phyloP scores from a whole-genome alignment of 2,888 invertebrate genomes.

The Alitta virens region DNA sequence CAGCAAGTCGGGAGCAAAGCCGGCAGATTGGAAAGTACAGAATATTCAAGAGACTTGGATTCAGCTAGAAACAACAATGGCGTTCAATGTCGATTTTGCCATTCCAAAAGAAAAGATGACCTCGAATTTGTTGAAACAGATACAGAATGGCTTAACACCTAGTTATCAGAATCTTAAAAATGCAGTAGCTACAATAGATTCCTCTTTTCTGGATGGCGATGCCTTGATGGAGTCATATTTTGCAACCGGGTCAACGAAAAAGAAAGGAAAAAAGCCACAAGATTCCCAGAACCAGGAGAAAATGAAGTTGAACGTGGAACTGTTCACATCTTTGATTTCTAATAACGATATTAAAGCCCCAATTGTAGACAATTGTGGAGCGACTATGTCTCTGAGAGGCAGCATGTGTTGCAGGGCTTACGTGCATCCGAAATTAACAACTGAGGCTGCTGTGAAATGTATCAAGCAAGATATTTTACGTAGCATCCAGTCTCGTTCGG shows the following conservation, averaged over 20 bases:
- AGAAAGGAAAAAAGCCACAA: slow-evolving; percentile 28
- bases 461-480: slow-evolving; percentile 81
- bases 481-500: slow-evolving; percentile 79
- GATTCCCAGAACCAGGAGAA: not conserved
- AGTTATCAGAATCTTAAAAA: slow-evolving; percentile 38
- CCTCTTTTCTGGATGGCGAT: slow-evolving; percentile 66
- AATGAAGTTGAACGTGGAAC: not conserved
- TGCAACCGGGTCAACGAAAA: not conserved
- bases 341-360: not conserved
- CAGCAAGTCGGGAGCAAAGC: slow-evolving; percentile 61
- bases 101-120: slow-evolving; percentile 64
- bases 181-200: slow-evolving; percentile 73
- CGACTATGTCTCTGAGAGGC: slow-evolving; percentile 73
- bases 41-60: slow-evolving; percentile 73
- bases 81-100: slow-evolving; percentile 74
- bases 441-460: slow-evolving; percentile 67
- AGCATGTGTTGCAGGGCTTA: slow-evolving; percentile 74
- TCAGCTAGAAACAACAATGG: slow-evolving; percentile 72
- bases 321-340: not conserved
- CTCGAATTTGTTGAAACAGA: slow-evolving; percentile 67
- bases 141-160: slow-evolving; percentile 57
- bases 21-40: slow-evolving; percentile 76
- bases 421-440: slow-evolving; percentile 73
- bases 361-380: slow-evolving; percentile 59
- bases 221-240: slow-evolving; percentile 24